Evolutionary conservation across 2,797 vertebrate species (phyloP).

Genomic region (Aplochiton taeniatus): DNA sequence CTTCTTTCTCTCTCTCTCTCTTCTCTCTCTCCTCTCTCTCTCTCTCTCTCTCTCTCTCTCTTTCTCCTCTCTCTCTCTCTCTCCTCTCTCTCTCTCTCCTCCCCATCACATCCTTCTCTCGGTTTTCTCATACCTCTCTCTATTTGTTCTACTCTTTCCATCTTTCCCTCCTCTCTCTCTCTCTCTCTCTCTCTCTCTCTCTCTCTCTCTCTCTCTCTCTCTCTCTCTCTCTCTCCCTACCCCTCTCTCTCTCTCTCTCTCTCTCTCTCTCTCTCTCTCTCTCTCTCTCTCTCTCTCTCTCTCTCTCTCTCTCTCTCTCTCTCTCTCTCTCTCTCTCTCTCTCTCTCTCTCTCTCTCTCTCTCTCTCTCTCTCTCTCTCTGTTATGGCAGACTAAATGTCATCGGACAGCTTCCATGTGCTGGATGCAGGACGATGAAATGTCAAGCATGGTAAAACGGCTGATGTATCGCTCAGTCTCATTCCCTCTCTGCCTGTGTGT

Average conservation of each 20-base stretch:
- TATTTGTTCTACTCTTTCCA: too few relatives aligned
- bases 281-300: conserved; percentile 12
- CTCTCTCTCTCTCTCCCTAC: conserved; percentile 6
- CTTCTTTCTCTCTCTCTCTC: conserved; percentile 21
- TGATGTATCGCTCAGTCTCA: conserved; percentile 35
- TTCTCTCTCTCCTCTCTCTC: conserved; percentile 55
- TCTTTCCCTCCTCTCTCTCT: not conserved
- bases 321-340: not conserved
- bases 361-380: conserved; percentile 3
- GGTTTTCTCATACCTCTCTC: not conserved
- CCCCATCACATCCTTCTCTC: conserved; percentile 14
- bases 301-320: not conserved
- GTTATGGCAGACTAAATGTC: conserved; percentile 64
- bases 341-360: conserved; percentile 21
- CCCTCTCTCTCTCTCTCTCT: conserved; percentile 29
- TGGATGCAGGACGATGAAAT: conserved; percentile 64
- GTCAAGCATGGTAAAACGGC: conserved; percentile 64
- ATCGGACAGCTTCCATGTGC: conserved; percentile 65
- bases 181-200: conserved; percentile 15
- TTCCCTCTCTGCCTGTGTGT: conserved; percentile 6
- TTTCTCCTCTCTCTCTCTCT: conserved; percentile 23
- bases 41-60: conserved; percentile 12
- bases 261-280: conserved; percentile 5
- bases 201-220: conserved; percentile 13
- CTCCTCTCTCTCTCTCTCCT: conserved; percentile 10